Conservation (phyloP, 1,140 invertebrate species). For the Dendrolimus punctatus region DNA sequence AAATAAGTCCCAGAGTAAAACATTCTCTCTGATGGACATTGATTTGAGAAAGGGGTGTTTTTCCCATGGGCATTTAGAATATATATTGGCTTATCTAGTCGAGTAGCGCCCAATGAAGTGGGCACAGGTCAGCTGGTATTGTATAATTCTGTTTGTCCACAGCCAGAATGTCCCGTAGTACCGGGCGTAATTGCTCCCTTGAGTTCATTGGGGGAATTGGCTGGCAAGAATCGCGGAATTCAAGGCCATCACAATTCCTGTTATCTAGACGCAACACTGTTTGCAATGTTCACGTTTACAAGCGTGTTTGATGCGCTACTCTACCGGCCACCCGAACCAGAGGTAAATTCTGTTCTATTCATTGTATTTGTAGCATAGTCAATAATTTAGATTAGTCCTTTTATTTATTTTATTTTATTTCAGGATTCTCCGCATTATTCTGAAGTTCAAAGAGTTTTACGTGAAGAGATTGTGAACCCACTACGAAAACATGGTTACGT, state of each 20-base stretch:
- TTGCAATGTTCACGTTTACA: conserved; percentile 97
- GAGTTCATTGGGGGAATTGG: conserved; percentile 74
- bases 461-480: conserved; percentile 97
- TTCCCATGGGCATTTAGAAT: too few relatives aligned
- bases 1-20: too few relatives aligned
- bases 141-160: conserved; percentile 11
- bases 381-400: conserved; percentile 1
- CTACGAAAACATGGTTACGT: conserved; percentile 92
- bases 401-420: background rate
- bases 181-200: conserved; percentile 86
- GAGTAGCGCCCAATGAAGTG: too few relatives aligned
- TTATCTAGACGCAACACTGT: conserved; percentile 96
- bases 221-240: conserved; percentile 89
- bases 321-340: conserved; percentile 79
- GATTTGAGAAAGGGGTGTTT: too few relatives aligned
- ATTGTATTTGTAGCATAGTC: background rate
- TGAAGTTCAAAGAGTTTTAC: conserved; percentile 90
- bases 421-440: conserved; percentile 88
- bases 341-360: conserved; percentile 68
- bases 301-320: conserved; percentile 93
- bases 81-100: too few relatives aligned
- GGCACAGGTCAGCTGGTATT: too few relatives aligned
- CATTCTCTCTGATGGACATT: too few relatives aligned
- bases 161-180: conserved; percentile 83
- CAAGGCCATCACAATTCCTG: conserved; percentile 99